Base-by-base conservation (phyloP, 2,113 vertebrate species). In the Bufo bufo region DNA sequence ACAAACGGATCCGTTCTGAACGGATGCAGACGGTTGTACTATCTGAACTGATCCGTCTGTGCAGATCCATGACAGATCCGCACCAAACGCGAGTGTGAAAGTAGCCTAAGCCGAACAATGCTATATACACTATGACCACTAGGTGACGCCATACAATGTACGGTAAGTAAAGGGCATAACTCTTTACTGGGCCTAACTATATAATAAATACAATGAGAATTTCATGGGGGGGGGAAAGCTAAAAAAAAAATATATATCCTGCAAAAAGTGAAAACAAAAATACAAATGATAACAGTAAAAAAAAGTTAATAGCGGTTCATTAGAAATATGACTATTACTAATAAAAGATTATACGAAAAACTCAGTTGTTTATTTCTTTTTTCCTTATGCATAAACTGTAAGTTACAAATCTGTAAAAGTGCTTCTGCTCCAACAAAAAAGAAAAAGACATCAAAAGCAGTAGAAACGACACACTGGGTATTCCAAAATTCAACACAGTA, bases 391-490 rank as follows among this genome's bases (percentile, higher is more conserved):
- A 47, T 84, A 50, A 83, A 72, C 45, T 72, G 52, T 66, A 83
- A 49, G 47, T 43, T 56, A 72, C 49, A 58, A 84, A 50, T 54
- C 4, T 84, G 16, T 56, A 72, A 71, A 84, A 72, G 81, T 83
- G 81, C 81, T n/a, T 52, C 33, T 11, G 59, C 11, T 65, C 6
- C 45, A 63, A 82, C 43, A 82, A 81, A 45, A 82, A 63, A 11
- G 19, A 61, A 82, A 49, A 65, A 83, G 20, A 83, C 63, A 69
- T 69, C 58, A 65, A 83, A 83, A 13, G 45, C 61, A 47, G 47
- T n/a, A 66, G 17, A 63, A 65, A 65, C 14, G 45, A 82, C 59
- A n/a, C 43, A 19, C 11, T 14, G 47, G 4, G 23, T 23, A 12
- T 52, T 54, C 77, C 52, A 58, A 58, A 14, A 33, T 6, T 33